phyloP scores from a whole-genome alignment of 1,140 invertebrate species.

The Hestina assimilis region DNA sequence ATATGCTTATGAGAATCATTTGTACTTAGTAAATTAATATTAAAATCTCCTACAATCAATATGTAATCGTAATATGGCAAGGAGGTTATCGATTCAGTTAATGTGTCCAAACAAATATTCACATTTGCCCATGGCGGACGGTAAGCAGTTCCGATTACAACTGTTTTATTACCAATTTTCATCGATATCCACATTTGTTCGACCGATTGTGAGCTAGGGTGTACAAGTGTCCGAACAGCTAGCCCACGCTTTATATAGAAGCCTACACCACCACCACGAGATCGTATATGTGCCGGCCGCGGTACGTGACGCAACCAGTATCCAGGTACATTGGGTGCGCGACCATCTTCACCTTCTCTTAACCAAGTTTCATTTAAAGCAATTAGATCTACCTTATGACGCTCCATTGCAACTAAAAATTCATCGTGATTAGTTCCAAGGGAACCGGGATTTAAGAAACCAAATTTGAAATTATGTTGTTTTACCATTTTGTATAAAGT shows the following conservation, averaged over 20 bases:
- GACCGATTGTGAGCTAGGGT: neutral
- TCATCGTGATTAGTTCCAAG: neutral
- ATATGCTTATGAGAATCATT: neutral
- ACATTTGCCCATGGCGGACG: too few relatives aligned
- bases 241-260: neutral
- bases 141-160: too few relatives aligned
- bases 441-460: neutral
- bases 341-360: neutral
- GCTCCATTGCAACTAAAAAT: neutral
- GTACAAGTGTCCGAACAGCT: neutral
- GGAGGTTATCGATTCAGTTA: too few relatives aligned
- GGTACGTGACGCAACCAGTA: neutral
- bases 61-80: neutral
- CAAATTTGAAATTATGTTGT: neutral
- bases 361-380: slow-evolving; percentile 1
- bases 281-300: neutral
- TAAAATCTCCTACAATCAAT: slow-evolving; percentile 10
- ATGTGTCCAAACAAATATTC: too few relatives aligned
- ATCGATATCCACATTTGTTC: neutral
- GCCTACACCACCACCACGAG: neutral
- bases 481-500: neutral
- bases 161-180: neutral
- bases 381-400: neutral
- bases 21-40: neutral
- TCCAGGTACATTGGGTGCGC: neutral